Base-by-base conservation (phyloP, 2,888 invertebrate species). In the Smittia sp. region DNA sequence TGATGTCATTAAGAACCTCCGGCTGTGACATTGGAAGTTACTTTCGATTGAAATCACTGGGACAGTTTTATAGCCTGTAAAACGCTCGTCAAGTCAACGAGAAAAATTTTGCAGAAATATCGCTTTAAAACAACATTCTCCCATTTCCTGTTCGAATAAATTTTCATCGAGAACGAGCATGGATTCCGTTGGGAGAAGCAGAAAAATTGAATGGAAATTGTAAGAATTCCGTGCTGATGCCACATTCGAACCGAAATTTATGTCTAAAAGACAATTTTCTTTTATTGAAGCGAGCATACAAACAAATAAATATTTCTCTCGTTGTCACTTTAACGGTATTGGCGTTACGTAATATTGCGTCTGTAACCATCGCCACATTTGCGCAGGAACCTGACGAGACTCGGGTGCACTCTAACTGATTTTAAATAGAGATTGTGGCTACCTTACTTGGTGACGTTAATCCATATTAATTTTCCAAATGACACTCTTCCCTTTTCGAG, bases 391-490 rank as follows among this genome's bases (percentile, higher is more conserved):
- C 11, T 63, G 63, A 63, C 63, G 63, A 63, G 63, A 63, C 25
- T 24, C 27, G 15, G 3, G 27, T 15, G 58, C 20, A 18, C 58
- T 58, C n/a, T 58, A 58, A 58, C 20, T 22, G 58, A 58, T 58
- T 20, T 20, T 20, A 7, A 58, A 58, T 46, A 3, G 46, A 46
- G 46, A 46, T 46, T n/a, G 46, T n/a, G 15, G 46, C 15, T n/a
- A 46, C 11, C 4, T 11, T 11, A 46, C 46, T 15, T 46, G 15
- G 63, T 24, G 25, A 27, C 63, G 27, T 25, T 63, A 63, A 63
- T 63, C 63, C 63, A 27, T 7, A 63, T 63, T 63, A 63, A 63
- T 63, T 63, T 63, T 27, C 25, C 24, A 63, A 63, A 63, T 27
- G 63, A 63, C 63, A 63, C 63, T 27, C n/a, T 13, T 27, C 9